Base-by-base conservation (phyloP, 2,888 invertebrate genomes). In the Lepidochitona cinerea region DNA sequence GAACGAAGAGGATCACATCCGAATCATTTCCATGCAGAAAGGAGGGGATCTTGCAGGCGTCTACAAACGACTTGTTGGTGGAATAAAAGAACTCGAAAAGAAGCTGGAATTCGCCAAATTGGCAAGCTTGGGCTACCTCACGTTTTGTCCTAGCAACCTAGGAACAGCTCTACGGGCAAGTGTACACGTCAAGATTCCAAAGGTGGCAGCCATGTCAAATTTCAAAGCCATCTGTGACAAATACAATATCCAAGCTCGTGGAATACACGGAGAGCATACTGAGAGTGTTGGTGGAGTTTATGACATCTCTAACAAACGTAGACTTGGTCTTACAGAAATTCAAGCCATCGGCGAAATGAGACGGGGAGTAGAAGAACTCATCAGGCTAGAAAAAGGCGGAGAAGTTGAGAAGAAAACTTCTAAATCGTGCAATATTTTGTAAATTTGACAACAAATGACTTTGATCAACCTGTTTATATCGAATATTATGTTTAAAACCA, bases 141-240 rank as follows among this genome's bases (percentile, higher is more conserved):
- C 96, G 1, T 94, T 96, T 18, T 93, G 97, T 81, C 97, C 97
- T 0, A 94, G 95, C 23, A 94, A 94, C 79, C 91, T 97, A 70
- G 98, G 98, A 33, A 95, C 96, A 68, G 95, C 96, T 77, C 96
- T 99, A 85, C 96, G 98, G 85, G 98, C 98, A 75, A 97, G 97
- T 72, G 98, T 99, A 89, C 99, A 98, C 94, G 92, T 96, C n/a
- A 94, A 94, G 84, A 93, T 98, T 84, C 95, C 97, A 1, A 84
- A 85, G 64, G 91, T 97, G 18, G 93, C 95, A 75, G 95, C 94
- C 86, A 91, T 93, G 5, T 94, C 95, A 0, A 94, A 96, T 86
- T 92, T 97, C 85, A 94, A 94, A 79, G 94, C 95, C 84, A 92
- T 96, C 75, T 96, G 96, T 89, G 93, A 94, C 4, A 94, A 95